phyloP scores from a whole-genome alignment of 2,113 vertebrate genomes.

The Rhinichthys klamathensis region DNA sequence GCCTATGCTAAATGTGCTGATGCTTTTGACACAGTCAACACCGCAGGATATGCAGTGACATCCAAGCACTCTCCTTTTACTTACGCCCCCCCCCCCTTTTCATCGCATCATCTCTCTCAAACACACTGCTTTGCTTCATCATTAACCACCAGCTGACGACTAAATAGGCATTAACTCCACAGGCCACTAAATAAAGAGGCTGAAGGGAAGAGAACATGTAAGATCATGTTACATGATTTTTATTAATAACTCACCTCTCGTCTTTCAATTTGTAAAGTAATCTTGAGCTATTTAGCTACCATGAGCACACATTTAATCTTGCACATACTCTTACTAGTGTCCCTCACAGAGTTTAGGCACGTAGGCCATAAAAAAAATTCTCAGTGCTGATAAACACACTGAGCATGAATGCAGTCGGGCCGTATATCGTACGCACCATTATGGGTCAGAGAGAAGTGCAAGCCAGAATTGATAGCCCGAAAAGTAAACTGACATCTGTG shows the following conservation, averaged over 20 bases:
- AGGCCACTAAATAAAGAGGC: constrained; percentile 43
- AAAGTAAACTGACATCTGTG: constrained; percentile 29
- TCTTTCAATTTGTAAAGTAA: constrained; percentile 71
- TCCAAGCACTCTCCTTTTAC: constrained; percentile 3
- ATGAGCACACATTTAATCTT: constrained; percentile 33
- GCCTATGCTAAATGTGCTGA: constrained; percentile 20
- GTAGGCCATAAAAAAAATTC: constrained; percentile 2
- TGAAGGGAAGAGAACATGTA: constrained; percentile 19
- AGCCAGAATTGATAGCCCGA: not conserved
- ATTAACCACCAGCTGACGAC: constrained; percentile 32
- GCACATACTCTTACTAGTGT: not conserved
- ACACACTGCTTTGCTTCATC: constrained; percentile 18
- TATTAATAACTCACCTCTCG: constrained; percentile 72
- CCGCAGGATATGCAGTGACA: not conserved
- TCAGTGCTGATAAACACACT: not conserved
- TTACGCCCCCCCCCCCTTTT: not conserved
- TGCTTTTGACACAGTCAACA: constrained; percentile 30
- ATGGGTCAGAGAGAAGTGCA: not conserved
- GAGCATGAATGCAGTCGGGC: not conserved
- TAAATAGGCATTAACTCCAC: constrained; percentile 52
- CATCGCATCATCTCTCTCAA: constrained; percentile 24
- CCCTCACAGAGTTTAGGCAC: not conserved
- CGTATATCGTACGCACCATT: not conserved
- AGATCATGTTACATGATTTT: constrained; percentile 60
- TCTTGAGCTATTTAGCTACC: constrained; percentile 53